phyloP scores from a whole-genome alignment of 2,888 invertebrate species.

The Pachymerium ferrugineum region DNA sequence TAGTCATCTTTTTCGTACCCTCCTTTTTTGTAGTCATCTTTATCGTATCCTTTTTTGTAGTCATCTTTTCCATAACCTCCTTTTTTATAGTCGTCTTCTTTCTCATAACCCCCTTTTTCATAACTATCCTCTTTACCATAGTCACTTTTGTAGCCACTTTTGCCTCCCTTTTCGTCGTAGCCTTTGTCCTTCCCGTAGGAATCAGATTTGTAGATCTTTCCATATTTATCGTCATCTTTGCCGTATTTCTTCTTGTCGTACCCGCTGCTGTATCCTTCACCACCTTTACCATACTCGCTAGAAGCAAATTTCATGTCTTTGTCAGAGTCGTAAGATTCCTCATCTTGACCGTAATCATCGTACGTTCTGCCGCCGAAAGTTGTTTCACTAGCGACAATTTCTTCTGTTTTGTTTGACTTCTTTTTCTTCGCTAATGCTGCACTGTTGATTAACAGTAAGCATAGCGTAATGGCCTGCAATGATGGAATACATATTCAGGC shows the following conservation, averaged over 20 bases:
- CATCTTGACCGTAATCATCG: not conserved
- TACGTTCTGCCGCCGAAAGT: not conserved
- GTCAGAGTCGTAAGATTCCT: not conserved
- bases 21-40: too few species aligned
- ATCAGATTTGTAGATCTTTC: too few species aligned
- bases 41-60: too few species aligned
- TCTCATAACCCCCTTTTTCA: too few species aligned
- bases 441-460: constrained; percentile 4
- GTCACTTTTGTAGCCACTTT: too few species aligned
- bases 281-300: not conserved
- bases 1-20: too few species aligned
- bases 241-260: not conserved
- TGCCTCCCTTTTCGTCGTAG: too few species aligned
- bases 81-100: too few species aligned
- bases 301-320: not conserved
- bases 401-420: not conserved
- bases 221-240: not conserved
- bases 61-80: too few species aligned
- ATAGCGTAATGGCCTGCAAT: not conserved
- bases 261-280: not conserved
- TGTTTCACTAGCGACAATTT: not conserved
- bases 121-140: too few species aligned
- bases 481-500: not conserved
- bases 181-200: too few species aligned
- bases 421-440: constrained; percentile 1